phyloP scores from a whole-genome alignment of 2,888 invertebrate species.

The Boloria selene region DNA sequence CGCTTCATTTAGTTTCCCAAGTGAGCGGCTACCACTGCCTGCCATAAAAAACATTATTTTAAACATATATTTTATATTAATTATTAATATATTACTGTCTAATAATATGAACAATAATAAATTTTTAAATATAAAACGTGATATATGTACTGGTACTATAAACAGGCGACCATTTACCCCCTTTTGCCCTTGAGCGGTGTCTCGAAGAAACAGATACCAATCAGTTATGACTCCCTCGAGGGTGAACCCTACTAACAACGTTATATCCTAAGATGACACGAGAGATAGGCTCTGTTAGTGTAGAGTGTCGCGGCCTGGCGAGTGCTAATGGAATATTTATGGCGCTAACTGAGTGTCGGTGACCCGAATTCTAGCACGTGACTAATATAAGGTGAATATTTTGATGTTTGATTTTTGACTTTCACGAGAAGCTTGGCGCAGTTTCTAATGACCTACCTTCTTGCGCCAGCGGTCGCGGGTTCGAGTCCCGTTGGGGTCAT shows the following conservation, averaged over 20 bases:
- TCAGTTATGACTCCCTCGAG: constrained; percentile 48
- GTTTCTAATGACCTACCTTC: too few species aligned
- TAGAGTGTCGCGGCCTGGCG: constrained; percentile 49
- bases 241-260: constrained; percentile 48
- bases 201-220: constrained; percentile 40
- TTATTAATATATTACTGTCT: too few species aligned
- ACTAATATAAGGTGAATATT: constrained; percentile 1
- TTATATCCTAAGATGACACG: constrained; percentile 51
- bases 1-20: too few species aligned
- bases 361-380: constrained; percentile 21
- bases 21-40: too few species aligned
- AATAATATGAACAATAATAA: not conserved
- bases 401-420: constrained; percentile 2
- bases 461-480: too few species aligned
- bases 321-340: constrained; percentile 55
- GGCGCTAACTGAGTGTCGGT: constrained; percentile 39
- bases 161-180: constrained; percentile 21
- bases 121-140: constrained; percentile 3
- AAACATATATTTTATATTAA: too few species aligned
- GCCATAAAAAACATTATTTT: too few species aligned
- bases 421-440: too few species aligned
- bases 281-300: constrained; percentile 46
- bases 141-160: constrained; percentile 5
- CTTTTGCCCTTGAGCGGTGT: constrained; percentile 16
- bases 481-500: too few species aligned